Conservation (phyloP, 2,797 vertebrate genomes). For the Cuculus canorus region DNA sequence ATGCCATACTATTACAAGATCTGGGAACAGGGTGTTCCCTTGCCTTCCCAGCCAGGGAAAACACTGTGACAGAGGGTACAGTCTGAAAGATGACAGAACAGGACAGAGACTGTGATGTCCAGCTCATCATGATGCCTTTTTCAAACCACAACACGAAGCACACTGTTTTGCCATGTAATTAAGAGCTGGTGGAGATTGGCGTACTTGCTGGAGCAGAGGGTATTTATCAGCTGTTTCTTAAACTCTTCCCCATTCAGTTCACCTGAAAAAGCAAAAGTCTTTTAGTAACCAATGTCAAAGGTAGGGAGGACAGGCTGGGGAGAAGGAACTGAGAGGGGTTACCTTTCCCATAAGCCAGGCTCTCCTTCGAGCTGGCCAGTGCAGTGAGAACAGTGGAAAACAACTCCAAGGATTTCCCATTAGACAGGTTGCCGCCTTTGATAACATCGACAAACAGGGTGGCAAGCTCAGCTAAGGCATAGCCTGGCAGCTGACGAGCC, state of each 20-base stretch:
- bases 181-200: background rate
- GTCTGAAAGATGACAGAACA: background rate
- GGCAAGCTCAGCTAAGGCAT: slow-evolving; percentile 84
- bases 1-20: background rate
- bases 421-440: slow-evolving; percentile 84
- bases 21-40: background rate
- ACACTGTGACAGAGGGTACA: background rate
- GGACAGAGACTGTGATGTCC: background rate
- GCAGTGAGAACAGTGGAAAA: slow-evolving; percentile 91
- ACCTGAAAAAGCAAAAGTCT: slow-evolving; percentile 76
- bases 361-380: slow-evolving; percentile 83
- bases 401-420: slow-evolving; percentile 93
- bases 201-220: slow-evolving; percentile 92
- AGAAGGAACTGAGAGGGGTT: background rate
- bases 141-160: background rate
- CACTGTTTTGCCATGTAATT: rapidly evolving
- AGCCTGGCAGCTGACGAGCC: slow-evolving; percentile 86
- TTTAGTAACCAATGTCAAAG: background rate
- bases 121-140: background rate
- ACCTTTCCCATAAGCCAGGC: slow-evolving; percentile 90
- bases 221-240: slow-evolving; percentile 95
- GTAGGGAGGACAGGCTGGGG: background rate
- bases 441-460: slow-evolving; percentile 87
- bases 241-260: slow-evolving; percentile 92
- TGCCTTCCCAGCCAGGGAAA: background rate